These are phyloP conservation scores for Sardina pilchardus DNA, from an alignment of 2,113 vertebrate genomes.

Conservation along the genomic window DNA sequence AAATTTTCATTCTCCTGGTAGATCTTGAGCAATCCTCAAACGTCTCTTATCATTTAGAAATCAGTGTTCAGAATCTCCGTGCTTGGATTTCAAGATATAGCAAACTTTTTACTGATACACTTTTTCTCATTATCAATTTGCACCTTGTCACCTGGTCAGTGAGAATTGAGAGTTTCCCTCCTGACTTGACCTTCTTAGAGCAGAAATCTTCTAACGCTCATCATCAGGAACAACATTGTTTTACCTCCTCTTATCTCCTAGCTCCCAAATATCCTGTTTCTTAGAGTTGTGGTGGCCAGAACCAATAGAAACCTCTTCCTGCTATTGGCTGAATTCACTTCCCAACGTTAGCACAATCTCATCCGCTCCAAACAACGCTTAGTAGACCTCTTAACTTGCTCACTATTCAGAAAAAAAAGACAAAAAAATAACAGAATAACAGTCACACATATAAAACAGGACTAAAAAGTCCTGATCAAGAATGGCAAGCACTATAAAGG, in stretches of 20 bases:
- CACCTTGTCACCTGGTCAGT: not conserved
- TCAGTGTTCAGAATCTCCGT: not conserved
- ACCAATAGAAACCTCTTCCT: constrained; percentile 96
- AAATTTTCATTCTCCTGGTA: not conserved
- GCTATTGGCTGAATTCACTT: constrained; percentile 93
- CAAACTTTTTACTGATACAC: too few species aligned
- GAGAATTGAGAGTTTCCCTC: not conserved
- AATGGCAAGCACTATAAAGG: constrained; percentile 93
- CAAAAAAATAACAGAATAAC: constrained; percentile 22
- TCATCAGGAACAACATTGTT: constrained; percentile 94
- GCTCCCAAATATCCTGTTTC: constrained; percentile 97
- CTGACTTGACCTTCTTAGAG: constrained; percentile 18
- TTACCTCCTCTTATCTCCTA: constrained; percentile 88
- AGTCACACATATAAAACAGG: constrained; percentile 74
- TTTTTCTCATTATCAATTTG: not conserved
- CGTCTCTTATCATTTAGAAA: not conserved
- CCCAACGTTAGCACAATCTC: constrained; percentile 94
- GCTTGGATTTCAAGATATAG: not conserved
- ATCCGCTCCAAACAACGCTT: constrained; percentile 89
- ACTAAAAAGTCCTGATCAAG: constrained; percentile 78
- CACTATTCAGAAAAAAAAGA: constrained; percentile 66
- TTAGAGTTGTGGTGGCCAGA: constrained; percentile 82
- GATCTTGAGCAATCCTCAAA: too few species aligned
- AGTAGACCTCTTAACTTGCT: constrained; percentile 52
- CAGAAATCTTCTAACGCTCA: constrained; percentile 73